Evolutionary conservation across 2,113 vertebrate genomes (phyloP).

Genomic region (Gnathonemus echidnorhynchus): DNA sequence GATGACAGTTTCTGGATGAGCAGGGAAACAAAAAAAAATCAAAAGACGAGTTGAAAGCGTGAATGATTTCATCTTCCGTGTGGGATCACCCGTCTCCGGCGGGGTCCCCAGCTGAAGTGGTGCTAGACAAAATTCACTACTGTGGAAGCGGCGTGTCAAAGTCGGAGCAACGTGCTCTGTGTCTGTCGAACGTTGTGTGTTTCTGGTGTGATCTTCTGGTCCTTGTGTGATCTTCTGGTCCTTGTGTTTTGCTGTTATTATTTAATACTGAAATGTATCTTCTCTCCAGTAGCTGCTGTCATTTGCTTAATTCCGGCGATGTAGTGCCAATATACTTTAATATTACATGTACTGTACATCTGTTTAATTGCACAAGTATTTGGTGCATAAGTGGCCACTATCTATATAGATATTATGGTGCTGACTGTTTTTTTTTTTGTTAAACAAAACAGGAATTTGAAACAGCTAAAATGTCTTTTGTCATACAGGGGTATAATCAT

Average conservation of each 20-base stretch:
- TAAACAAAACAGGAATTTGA: not conserved
- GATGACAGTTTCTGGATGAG: not conserved
- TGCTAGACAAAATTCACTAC: constrained; percentile 56
- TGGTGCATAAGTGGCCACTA: constrained; percentile 57
- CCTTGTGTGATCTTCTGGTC: not conserved
- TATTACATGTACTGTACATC: constrained; percentile 62
- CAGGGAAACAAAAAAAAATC: not conserved
- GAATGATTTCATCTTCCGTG: not conserved
- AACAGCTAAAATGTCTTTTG: constrained; percentile 52
- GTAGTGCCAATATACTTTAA: constrained; percentile 52
- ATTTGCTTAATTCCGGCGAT: constrained; percentile 47
- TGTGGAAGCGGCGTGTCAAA: constrained; percentile 42
- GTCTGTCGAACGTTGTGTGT: constrained; percentile 1
- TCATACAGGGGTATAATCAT: constrained; percentile 61
- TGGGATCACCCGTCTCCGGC: not conserved
- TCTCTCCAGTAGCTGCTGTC: constrained; percentile 41
- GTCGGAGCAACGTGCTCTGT: constrained; percentile 12
- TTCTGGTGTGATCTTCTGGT: constrained; percentile 3
- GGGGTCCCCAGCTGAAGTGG: constrained; percentile 34
- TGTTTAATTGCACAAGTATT: constrained; percentile 62
- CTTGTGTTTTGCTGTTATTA: constrained; percentile 34
- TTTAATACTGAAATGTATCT: constrained; percentile 52
- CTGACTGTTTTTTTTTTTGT: constrained; percentile 60
- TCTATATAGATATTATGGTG: constrained; percentile 67
- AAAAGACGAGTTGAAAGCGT: not conserved